Base-by-base conservation (phyloP, 2,113 vertebrate genomes). In the Platichthys stellatus region DNA sequence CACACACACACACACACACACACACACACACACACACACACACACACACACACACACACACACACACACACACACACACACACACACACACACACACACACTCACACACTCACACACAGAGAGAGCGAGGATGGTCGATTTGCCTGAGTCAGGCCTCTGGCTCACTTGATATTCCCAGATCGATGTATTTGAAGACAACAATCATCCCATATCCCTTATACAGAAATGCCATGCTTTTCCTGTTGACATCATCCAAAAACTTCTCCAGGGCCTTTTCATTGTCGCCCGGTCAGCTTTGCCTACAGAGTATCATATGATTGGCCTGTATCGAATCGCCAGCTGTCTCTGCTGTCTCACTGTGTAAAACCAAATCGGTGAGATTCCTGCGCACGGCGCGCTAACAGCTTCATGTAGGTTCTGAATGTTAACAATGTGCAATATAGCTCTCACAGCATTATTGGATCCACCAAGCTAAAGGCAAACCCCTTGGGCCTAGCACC, bases 81-180 rank as follows among this genome's bases (percentile, higher is more conserved):
- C 28, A 31, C 28, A 31, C 28, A 7, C 28, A 7, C 5, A 31
- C 28, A 31, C 28, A 31, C 28, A 31, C 28, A 6, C 28, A 31
- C 28, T 6, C 5, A 6, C 40, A 40, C 40, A 35, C 38, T 47
- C 49, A 60, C 26, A 61, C 28, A 28, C 21, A 53, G 18, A 53
- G 20, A 53, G 20, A 59, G 43, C 70, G 12, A 57, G 67, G 68
- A 72, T 67, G 47, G 69, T n/a, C 23, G 51, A 61, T 92, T 88
- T 56, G 67, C 86, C 90, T 93, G 88, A 92, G 88, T 94, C 91
- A 93, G 92, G 83, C 85, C 77, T 88, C 87, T 79, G 82, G 75
- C 88, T 86, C 76, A 77, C 87, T 88, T 84, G 78, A 84, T 87
- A 87, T 84, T 89, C 79, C 69, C 66, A 15, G 62, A 90, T 92